Percentiles rank a stretch among this genome's conserved stretches.
Conservation (phyloP, 2,888 invertebrate species). For the Drosophila silvestris region DNA sequence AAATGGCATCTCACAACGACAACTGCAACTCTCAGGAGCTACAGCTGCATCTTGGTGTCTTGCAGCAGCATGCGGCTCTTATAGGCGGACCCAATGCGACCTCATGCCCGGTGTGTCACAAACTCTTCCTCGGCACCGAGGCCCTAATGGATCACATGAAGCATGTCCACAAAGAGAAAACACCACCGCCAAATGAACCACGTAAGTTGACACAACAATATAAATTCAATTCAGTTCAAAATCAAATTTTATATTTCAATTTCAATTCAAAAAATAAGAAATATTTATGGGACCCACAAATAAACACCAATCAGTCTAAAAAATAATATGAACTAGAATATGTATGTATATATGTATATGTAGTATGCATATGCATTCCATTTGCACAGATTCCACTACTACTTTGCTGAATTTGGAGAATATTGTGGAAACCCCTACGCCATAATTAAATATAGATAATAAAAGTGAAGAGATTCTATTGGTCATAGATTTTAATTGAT, state of each 20-base stretch:
- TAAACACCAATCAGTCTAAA: background rate
- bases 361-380: too few relatives aligned
- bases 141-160: constrained; percentile 98
- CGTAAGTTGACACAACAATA: constrained; percentile 39
- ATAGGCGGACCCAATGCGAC: constrained; percentile 96
- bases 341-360: too few relatives aligned
- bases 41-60: constrained; percentile 96
- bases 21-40: constrained; percentile 88
- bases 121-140: constrained; percentile 96
- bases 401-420: too few relatives aligned
- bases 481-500: background rate
- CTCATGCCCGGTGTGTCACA: constrained; percentile 97
- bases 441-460: background rate
- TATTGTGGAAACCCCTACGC: too few relatives aligned
- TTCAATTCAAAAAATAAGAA: background rate
- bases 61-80: constrained; percentile 97
- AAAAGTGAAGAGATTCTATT: background rate
- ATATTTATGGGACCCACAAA: background rate
- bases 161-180: constrained; percentile 96
- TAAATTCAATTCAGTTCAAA: background rate
- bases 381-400: too few relatives aligned
- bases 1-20: constrained; percentile 24
- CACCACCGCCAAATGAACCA: constrained; percentile 43
- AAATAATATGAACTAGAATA: too few relatives aligned
- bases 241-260: background rate